phyloP scores from a whole-genome alignment of 2,113 vertebrate species.

The Ceyx melanurus region DNA sequence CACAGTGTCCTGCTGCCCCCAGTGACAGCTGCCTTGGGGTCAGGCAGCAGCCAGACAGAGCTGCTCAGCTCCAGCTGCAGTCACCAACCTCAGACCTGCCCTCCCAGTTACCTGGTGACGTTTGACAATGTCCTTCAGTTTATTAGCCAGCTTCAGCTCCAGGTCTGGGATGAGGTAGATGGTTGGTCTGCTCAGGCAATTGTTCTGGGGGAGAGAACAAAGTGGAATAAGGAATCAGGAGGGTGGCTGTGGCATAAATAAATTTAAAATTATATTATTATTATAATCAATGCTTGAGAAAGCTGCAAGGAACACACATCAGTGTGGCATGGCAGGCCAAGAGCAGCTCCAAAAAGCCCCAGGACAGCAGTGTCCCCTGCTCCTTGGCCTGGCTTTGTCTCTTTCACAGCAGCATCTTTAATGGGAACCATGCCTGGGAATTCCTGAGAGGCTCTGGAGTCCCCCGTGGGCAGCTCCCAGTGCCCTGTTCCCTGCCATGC shows the following conservation, averaged over 20 bases:
- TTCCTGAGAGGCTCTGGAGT: background rate
- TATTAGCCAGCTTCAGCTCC: conserved; percentile 91
- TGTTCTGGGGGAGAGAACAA: conserved; percentile 80
- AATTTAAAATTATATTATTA: no score
- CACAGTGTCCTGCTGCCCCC: no score
- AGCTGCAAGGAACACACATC: rapidly evolving
- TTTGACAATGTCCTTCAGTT: conserved; percentile 96
- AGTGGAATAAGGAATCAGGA: background rate
- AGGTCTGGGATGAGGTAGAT: conserved; percentile 94
- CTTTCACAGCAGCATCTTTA: background rate
- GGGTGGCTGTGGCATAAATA: background rate
- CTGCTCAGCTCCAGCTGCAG: no score
- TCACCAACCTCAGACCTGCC: no score
- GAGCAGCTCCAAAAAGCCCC: background rate
- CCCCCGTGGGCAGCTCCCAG: rapidly evolving
- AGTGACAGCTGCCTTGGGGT: background rate
- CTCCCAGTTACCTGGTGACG: conserved; percentile 87
- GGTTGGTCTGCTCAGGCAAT: conserved; percentile 91
- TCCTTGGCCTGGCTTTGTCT: background rate
- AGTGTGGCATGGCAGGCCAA: rapidly evolving
- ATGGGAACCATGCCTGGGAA: background rate
- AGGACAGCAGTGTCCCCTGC: background rate
- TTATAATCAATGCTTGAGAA: background rate
- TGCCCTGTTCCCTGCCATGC: background rate
- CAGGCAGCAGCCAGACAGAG: background rate